These are phyloP conservation scores for Gyrodactylus bullatarudis DNA, from an alignment of 1,140 invertebrate genomes.

Conservation along the genomic window DNA sequence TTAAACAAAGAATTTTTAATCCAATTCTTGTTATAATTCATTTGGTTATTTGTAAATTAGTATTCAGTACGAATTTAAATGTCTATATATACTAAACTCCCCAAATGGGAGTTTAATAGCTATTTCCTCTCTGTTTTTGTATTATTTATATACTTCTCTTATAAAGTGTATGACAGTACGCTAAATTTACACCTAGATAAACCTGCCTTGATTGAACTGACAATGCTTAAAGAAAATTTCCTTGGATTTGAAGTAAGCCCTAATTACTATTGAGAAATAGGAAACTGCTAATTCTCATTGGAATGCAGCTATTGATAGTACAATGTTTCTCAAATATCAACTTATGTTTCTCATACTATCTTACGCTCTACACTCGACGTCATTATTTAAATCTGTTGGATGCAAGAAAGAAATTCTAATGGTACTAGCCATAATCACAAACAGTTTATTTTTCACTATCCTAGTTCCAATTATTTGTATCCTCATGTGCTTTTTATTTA, in stretches of 20 bases:
- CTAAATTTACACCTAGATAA: background rate
- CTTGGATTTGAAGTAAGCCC: background rate
- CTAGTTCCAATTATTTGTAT: background rate
- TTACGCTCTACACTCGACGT: no score
- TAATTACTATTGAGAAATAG: background rate
- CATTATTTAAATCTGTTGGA: no score
- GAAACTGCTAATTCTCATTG: background rate
- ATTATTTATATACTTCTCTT: background rate
- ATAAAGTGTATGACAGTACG: background rate
- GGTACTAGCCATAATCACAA: background rate
- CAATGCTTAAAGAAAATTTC: background rate
- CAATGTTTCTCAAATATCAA: background rate
- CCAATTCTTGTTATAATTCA: no score
- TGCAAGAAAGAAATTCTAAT: no score
- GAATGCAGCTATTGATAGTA: background rate
- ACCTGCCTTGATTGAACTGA: background rate
- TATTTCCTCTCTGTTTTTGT: background rate
- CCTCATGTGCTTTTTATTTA: background rate
- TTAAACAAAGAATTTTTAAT: no score
- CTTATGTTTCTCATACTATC: background rate
- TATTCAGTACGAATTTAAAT: no score
- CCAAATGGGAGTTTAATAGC: background rate
- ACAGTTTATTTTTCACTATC: background rate
- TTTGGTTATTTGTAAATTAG: no score
- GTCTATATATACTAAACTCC: background rate